A percentile compares a stretch with the other conserved stretches of the same genome.
phyloP scores from a whole-genome alignment of 2,888 invertebrate genomes.

The Chaetogeoica ovagalla region DNA sequence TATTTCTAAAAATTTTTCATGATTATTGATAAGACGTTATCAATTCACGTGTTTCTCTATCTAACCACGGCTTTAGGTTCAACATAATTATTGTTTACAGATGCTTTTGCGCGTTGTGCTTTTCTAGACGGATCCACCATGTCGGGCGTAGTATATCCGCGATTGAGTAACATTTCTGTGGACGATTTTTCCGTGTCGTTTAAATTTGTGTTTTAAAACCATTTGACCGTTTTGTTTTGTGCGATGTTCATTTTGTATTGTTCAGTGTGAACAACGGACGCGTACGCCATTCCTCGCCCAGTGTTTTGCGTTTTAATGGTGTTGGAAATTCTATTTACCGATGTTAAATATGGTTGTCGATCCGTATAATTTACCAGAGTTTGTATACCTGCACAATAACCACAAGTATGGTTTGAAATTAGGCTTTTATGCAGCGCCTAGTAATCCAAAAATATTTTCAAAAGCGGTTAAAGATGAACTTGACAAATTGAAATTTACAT shows the following conservation, averaged over 20 bases:
- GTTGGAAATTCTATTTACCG: background rate
- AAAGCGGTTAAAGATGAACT: slow-evolving; percentile 36
- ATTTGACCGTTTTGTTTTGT: too few relatives aligned
- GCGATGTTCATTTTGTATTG: too few relatives aligned
- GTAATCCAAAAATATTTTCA: slow-evolving; percentile 42
- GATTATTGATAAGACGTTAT: background rate
- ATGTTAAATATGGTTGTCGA: slow-evolving; percentile 2
- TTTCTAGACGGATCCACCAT: too few relatives aligned
- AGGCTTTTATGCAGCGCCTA: slow-evolving; percentile 34
- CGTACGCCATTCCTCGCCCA: background rate
- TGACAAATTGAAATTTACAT: slow-evolving; percentile 26
- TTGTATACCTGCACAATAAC: slow-evolving; percentile 31
- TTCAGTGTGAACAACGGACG: background rate
- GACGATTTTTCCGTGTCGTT: too few relatives aligned
- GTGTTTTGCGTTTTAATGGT: background rate
- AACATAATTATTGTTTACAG: background rate
- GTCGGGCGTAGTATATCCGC: too few relatives aligned
- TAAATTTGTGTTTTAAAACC: too few relatives aligned
- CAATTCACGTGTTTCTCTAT: background rate
- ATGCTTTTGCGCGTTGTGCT: background rate
- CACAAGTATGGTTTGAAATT: slow-evolving; percentile 35
- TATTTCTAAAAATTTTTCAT: background rate
- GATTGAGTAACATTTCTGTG: too few relatives aligned
- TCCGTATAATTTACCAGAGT: slow-evolving; percentile 36
- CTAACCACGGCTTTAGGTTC: background rate